These are phyloP conservation scores for Ptychochromis oligacanthus DNA, from an alignment of 2,113 vertebrate genomes.

Conservation along the genomic window DNA sequence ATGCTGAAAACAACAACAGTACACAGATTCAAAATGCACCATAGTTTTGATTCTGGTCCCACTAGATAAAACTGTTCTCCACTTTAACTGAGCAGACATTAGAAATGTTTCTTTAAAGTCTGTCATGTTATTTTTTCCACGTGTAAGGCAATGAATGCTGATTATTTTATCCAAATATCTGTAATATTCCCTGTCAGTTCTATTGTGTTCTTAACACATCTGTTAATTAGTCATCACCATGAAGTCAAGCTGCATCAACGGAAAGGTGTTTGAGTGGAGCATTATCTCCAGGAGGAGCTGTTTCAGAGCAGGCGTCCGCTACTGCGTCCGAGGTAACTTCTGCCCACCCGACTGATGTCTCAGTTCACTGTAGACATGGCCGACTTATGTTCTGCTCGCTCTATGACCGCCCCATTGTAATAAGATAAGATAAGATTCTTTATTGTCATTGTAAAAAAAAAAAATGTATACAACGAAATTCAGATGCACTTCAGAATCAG, in stretches of 20 bases:
- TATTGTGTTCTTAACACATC: slow-evolving; percentile 53
- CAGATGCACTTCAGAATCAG: no score
- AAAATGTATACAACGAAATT: no score
- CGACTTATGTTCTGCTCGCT: background rate
- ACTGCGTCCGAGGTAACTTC: slow-evolving; percentile 91
- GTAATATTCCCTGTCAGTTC: background rate
- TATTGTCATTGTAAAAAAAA: no score
- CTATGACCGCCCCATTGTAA: background rate
- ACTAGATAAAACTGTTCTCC: background rate
- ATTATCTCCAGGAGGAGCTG: slow-evolving; percentile 95
- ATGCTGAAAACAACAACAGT: background rate
- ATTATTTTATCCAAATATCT: background rate
- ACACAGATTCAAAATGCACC: fast-evolving
- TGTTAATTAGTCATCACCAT: slow-evolving; percentile 85
- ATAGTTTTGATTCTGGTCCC: background rate
- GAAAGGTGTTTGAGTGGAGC: slow-evolving; percentile 93
- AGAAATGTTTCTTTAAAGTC: background rate
- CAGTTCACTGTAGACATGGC: background rate
- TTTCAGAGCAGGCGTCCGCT: slow-evolving; percentile 94
- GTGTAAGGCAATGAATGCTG: background rate
- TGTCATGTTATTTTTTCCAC: background rate
- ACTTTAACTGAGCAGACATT: background rate
- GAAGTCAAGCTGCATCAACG: slow-evolving; percentile 90
- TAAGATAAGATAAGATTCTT: no score
- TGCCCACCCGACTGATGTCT: background rate